Evolutionary conservation across 1,140 invertebrate species (phyloP).

Genomic region (Ylistrum balloti): DNA sequence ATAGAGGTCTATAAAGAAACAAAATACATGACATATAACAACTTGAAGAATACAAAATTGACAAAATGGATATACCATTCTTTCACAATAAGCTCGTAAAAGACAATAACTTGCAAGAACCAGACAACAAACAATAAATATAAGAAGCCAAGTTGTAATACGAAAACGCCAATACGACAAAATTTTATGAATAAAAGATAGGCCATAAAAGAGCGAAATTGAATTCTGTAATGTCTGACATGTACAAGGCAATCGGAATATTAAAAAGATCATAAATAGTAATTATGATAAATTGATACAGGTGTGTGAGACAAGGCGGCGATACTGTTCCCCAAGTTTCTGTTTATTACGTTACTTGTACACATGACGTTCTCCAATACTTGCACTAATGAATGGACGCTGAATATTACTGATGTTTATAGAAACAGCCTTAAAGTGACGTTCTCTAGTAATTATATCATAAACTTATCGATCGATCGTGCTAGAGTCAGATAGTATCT

Average conservation of each 20-base stretch:
- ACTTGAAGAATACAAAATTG: neutral
- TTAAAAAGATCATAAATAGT: neutral
- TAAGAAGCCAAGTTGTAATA: neutral
- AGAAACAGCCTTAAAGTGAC: neutral
- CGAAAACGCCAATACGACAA: neutral
- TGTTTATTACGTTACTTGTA: neutral
- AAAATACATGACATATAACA: neutral
- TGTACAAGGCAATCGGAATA: neutral
- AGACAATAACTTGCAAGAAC: neutral
- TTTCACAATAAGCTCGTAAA: neutral
- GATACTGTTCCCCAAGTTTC: neutral
- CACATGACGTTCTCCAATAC: neutral
- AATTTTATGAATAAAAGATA: conserved; percentile 30
- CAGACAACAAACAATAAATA: conserved; percentile 11
- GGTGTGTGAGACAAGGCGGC: conserved; percentile 18
- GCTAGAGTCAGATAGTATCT: neutral
- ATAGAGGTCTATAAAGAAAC: neutral
- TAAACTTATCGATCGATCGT: neutral
- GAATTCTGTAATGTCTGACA: conserved; percentile 5
- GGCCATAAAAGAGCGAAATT: neutral
- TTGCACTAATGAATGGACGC: neutral
- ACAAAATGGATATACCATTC: neutral
- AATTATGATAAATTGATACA: conserved; percentile 21
- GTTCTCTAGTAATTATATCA: neutral
- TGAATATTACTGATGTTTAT: neutral